Evolutionary conservation across 2,113 vertebrate species (phyloP), one percentile per base, ranked within the genome.

Genomic region (Riparia riparia): DNA sequence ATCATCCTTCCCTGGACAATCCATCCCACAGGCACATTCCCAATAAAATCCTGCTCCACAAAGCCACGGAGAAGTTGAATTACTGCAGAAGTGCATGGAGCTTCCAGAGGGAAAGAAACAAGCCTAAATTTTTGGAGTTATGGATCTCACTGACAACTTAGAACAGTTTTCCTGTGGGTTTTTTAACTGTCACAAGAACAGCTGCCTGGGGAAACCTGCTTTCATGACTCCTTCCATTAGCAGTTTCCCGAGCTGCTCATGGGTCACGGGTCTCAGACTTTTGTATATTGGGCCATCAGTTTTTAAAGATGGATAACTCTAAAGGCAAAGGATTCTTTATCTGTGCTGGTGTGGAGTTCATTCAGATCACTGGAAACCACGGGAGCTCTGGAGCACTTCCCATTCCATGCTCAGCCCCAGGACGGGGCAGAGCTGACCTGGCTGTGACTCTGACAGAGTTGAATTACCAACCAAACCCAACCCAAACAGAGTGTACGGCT

Each of bases 351-450:
- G 42, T 6, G 4, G 72, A 66, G 32, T 3, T 57, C 37, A 17
- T 31, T 42, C 49, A 17, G 6, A 17, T 17, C 87, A 70, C 2
- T 0, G 8, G 60, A 70, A 82, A 69, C 7, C 83, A 47, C 13
- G 8, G 76, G 56, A 78, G 54, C 45, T 69, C 3, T 0, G 7
- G 37, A 79, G 18, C 49, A 34, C 21, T 66, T 65, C 17, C 31
- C 50, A 49, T n/a, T 70, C 74, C 10, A 12, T 42, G 37, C 47
- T 25, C 37, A 71, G 49, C 49, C 10, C 76, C 81, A 86, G 6
- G 41, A 5, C 76, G 72, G 66, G 92, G 31, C 51, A 25, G 26
- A 86, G 89, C 54, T 28, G 58, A 79, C 60, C 95, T 84, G 69
- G 7, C 20, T 60, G 34, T 6, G 85, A 45, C 47, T 68, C 19